Evolutionary conservation across 2,888 invertebrate genomes (phyloP).

Genomic region (Hypselothyrea guttata): DNA sequence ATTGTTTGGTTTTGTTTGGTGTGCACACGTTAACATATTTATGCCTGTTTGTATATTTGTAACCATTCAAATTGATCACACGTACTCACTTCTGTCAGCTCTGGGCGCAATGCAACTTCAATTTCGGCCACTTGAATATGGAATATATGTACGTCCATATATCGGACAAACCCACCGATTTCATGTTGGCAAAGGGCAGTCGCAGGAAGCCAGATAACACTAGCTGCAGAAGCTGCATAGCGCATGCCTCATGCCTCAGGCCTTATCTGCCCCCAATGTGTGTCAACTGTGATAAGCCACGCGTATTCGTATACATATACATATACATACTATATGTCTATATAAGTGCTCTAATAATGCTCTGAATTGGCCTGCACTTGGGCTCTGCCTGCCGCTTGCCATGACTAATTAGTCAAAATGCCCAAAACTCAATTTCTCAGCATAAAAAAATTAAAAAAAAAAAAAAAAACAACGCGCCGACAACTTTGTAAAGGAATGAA

Average conservation of each 20-base stretch:
- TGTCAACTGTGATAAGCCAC: constrained; percentile 65
- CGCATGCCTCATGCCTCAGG: no score
- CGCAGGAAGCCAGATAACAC: constrained; percentile 7
- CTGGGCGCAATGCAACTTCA: constrained; percentile 11
- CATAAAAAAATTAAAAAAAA: no score
- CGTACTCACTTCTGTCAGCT: constrained; percentile 11
- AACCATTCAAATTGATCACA: constrained; percentile 9
- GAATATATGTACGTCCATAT: no score
- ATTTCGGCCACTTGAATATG: constrained; percentile 2
- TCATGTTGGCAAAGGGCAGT: neutral
- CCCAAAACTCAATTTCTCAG: constrained; percentile 62
- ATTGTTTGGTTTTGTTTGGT: constrained; percentile 36
- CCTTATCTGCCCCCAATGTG: constrained; percentile 58
- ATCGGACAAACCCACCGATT: no score
- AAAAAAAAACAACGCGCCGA: constrained; percentile 67
- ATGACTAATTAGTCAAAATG: constrained; percentile 65
- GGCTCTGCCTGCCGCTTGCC: constrained; percentile 29
- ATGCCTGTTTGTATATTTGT: constrained; percentile 1
- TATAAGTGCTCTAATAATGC: neutral
- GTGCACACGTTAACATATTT: constrained; percentile 50
- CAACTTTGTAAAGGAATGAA: constrained; percentile 67
- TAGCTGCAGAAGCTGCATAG: constrained; percentile 40
- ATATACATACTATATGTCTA: neutral
- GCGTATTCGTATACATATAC: constrained; percentile 4
- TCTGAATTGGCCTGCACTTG: constrained; percentile 8